Evolutionary conservation across 2,797 vertebrate genomes (phyloP).

Genomic region (Pteronotus mesoamericanus): DNA sequence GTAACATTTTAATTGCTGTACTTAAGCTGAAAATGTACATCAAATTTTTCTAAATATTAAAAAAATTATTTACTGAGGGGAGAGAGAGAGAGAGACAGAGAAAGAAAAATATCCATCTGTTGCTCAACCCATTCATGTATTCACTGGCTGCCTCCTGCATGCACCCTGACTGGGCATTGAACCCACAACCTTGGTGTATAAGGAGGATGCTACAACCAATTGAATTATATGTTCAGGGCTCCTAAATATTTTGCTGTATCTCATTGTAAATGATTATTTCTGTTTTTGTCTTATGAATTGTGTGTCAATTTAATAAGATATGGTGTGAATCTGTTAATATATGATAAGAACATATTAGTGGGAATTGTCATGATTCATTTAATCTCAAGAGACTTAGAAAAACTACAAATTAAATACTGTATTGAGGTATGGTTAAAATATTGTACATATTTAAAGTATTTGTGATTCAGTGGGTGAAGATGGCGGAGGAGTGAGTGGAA

Average conservation of each 20-base stretch:
- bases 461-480: too few species aligned
- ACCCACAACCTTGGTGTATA: too few species aligned
- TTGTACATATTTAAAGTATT: background rate
- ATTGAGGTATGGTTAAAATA: background rate
- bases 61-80: too few species aligned
- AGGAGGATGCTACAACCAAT: too few species aligned
- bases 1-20: background rate
- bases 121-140: too few species aligned
- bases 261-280: background rate
- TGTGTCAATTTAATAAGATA: background rate
- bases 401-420: background rate
- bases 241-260: background rate
- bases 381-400: background rate
- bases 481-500: too few species aligned
- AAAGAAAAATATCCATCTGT: too few species aligned
- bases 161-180: too few species aligned
- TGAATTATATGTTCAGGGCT: too few species aligned
- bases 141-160: too few species aligned
- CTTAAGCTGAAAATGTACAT: background rate
- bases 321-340: background rate
- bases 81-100: too few species aligned
- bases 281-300: background rate
- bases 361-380: too few species aligned
- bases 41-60: background rate
- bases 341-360: background rate